Evolutionary conservation across 2,113 vertebrate genomes (phyloP).

Genomic region (Elachura formosa): DNA sequence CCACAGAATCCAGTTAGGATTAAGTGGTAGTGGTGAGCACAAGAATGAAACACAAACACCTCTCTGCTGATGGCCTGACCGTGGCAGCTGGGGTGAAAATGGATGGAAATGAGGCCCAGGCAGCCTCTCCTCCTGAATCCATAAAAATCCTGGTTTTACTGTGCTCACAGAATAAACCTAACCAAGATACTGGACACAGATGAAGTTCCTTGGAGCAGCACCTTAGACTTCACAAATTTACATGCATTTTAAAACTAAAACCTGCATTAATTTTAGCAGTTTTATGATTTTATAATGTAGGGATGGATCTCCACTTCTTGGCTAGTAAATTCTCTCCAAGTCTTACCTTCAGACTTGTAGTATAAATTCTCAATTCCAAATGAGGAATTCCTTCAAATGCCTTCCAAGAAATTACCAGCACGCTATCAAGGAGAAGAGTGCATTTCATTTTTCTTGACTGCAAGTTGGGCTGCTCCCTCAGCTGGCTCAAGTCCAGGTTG

Average conservation of each 20-base stretch:
- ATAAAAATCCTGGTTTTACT: not conserved
- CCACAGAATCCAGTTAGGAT: too few relatives aligned
- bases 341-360: not conserved
- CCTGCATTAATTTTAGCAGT: not conserved
- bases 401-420: not conserved
- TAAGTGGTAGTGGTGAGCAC: too few relatives aligned
- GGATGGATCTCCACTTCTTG: not conserved
- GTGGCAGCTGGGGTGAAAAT: not conserved
- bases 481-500: not conserved
- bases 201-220: not conserved
- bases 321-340: not conserved
- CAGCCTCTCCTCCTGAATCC: not conserved
- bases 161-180: not conserved
- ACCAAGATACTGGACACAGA: not conserved
- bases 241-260: not conserved
- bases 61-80: not conserved
- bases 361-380: not conserved
- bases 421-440: not conserved
- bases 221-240: not conserved
- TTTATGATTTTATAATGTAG: not conserved
- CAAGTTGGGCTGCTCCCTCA: accelerated
- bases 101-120: not conserved
- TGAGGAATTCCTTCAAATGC: not conserved
- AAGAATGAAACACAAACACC: not conserved
- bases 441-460: not conserved